A percentile compares a stretch with the other conserved stretches of the same genome.
Evolutionary conservation across 2,113 vertebrate species (phyloP).

Genomic region (Corythornis madagascariensis): DNA sequence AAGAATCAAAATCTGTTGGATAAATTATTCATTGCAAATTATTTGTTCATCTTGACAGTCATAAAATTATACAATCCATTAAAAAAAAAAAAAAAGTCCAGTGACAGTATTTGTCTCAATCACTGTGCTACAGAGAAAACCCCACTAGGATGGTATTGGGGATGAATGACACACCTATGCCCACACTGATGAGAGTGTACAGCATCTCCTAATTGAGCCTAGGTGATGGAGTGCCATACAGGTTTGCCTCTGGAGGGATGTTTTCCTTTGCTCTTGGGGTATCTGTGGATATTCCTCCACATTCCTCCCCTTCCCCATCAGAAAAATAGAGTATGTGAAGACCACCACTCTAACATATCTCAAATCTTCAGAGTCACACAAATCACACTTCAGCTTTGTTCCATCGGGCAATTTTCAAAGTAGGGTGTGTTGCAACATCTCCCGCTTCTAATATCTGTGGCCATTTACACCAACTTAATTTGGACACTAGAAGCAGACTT

Average conservation of each 20-base stretch:
- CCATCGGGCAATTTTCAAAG: neutral
- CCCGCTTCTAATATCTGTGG: neutral
- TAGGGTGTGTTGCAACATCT: neutral
- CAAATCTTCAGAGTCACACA: neutral
- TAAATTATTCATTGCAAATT: conserved; percentile 71
- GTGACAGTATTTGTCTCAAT: conserved; percentile 4
- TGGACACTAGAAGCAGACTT: neutral
- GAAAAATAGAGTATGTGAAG: neutral
- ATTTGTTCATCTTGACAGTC: conserved; percentile 67
- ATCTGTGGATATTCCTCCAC: neutral
- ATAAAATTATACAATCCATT: conserved; percentile 64
- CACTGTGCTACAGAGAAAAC: neutral
- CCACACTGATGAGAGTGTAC: neutral
- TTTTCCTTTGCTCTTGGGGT: fast-evolving
- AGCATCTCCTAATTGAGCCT: neutral
- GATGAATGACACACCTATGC: neutral
- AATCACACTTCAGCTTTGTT: neutral
- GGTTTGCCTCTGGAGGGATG: neutral
- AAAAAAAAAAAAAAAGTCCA: conserved; percentile 30
- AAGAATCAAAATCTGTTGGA: conserved; percentile 61
- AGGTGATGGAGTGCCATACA: neutral
- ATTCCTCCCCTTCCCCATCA: neutral
- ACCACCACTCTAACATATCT: neutral
- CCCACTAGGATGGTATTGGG: neutral
- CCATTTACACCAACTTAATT: neutral